A percentile compares a stretch with the other conserved stretches of the same genome.
Conservation (phyloP, 2,888 invertebrate species). For the Caradrina clavipalpis region DNA sequence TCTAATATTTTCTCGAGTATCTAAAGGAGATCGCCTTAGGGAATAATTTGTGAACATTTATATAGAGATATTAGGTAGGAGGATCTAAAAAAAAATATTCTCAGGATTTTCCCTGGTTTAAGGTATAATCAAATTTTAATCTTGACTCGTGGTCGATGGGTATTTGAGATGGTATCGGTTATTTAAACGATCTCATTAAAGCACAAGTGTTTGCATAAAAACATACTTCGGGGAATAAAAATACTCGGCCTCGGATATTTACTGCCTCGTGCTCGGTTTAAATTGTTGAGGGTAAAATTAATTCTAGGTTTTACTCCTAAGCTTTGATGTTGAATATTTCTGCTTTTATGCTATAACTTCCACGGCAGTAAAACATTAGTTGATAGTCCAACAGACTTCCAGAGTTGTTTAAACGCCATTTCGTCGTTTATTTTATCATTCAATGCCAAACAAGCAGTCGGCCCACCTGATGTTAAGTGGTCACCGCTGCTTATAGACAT, state of each 20-base stretch:
- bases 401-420: not conserved
- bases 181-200: slow-evolving; percentile 51
- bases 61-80: slow-evolving; percentile 28
- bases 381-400: not conserved
- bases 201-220: slow-evolving; percentile 45
- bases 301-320: slow-evolving; percentile 8
- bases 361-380: slow-evolving; percentile 15
- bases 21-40: slow-evolving; percentile 38
- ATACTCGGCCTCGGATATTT: slow-evolving; percentile 13
- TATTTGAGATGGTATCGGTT: slow-evolving; percentile 35
- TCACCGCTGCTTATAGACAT: too few relatives aligned
- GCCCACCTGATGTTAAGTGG: too few relatives aligned
- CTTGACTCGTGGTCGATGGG: slow-evolving; percentile 8
- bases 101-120: slow-evolving; percentile 1
- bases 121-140: slow-evolving; percentile 41
- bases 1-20: slow-evolving; percentile 42
- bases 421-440: too few relatives aligned
- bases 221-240: slow-evolving; percentile 21
- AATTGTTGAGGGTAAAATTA: slow-evolving; percentile 10
- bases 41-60: slow-evolving; percentile 50
- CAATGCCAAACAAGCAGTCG: too few relatives aligned
- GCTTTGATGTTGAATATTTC: slow-evolving; percentile 4
- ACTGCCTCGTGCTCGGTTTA: slow-evolving; percentile 1
- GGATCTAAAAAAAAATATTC: slow-evolving; percentile 24
- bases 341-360: not conserved